phyloP scores from a whole-genome alignment of 2,797 vertebrate species.

The Chloroceryle amazona region DNA sequence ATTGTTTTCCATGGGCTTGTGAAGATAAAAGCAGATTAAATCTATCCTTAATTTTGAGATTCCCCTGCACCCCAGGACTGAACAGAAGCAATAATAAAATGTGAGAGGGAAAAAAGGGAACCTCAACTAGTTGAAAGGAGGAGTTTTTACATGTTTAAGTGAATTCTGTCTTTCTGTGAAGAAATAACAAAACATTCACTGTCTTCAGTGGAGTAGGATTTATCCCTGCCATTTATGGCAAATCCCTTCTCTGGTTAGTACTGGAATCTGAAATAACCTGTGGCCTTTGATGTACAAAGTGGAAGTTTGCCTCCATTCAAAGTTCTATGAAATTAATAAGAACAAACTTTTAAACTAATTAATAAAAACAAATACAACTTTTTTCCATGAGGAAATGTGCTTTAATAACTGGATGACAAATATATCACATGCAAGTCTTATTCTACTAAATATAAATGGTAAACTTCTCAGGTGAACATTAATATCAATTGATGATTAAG shows the following conservation, averaged over 20 bases:
- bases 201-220: not conserved
- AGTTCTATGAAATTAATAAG: not conserved
- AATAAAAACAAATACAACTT: not conserved
- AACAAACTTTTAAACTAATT: too few relatives aligned
- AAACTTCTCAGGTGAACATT: not conserved
- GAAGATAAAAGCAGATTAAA: not conserved
- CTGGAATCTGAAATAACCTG: not conserved
- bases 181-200: not conserved
- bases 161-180: not conserved
- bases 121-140: not conserved
- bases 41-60: not conserved
- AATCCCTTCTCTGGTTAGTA: not conserved
- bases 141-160: not conserved
- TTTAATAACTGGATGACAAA: not conserved
- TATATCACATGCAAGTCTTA: not conserved
- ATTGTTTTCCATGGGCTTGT: not conserved
- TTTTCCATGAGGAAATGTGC: not conserved
- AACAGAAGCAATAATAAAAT: not conserved
- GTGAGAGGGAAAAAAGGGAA: not conserved
- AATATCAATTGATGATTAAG: not conserved
- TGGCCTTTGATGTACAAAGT: not conserved
- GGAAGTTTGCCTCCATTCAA: not conserved
- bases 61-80: not conserved
- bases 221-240: not conserved
- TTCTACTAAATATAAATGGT: not conserved